phyloP scores from a whole-genome alignment of 2,797 vertebrate genomes.

The Gymnodraco acuticeps region DNA sequence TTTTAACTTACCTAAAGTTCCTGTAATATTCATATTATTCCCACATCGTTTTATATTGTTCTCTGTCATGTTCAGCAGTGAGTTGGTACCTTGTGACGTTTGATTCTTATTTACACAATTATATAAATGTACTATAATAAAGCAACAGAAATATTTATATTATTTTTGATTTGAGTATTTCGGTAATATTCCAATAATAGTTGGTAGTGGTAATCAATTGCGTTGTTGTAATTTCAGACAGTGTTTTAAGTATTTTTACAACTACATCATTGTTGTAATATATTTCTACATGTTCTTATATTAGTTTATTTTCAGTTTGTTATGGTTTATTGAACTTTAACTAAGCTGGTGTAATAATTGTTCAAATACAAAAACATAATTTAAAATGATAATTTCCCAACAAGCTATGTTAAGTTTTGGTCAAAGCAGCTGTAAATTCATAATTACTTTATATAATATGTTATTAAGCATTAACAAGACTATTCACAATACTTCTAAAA shows the following conservation, averaged over 20 bases:
- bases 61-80: not conserved
- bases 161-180: no score
- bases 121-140: not conserved
- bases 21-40: not conserved
- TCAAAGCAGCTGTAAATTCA: not conserved
- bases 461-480: fast-evolving
- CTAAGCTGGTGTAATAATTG: not conserved
- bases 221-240: not conserved
- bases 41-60: no score
- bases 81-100: not conserved
- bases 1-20: not conserved
- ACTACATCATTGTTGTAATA: not conserved
- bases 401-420: not conserved
- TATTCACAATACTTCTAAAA: not conserved
- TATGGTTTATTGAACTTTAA: not conserved
- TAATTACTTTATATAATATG: not conserved
- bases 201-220: not conserved
- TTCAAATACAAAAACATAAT: not conserved
- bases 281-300: not conserved
- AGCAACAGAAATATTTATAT: not conserved
- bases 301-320: not conserved
- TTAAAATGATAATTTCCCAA: not conserved
- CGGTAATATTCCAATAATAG: not conserved
- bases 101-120: not conserved
- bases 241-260: not conserved